Conservation (phyloP, 2,797 vertebrate genomes). For the Tolypeutes matacus region DNA sequence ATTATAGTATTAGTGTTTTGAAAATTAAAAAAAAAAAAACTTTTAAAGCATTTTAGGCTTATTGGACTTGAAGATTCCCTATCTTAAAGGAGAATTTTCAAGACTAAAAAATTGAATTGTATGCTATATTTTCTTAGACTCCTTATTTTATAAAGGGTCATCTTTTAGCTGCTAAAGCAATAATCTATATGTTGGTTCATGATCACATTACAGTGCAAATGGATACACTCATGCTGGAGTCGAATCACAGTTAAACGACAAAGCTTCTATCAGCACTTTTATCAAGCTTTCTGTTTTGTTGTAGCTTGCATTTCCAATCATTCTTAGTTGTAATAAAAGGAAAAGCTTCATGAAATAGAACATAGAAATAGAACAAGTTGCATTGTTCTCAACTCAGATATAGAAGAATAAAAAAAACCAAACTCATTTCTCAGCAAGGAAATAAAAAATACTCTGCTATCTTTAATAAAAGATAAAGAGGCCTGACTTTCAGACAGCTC, state of each 20-base stretch:
- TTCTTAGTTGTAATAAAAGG: not conserved
- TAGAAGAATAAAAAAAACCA: not conserved
- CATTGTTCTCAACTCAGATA: not conserved
- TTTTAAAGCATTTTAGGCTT: not conserved
- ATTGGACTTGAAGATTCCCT: not conserved
- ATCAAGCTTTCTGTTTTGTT: not conserved
- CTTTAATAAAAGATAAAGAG: constrained; percentile 27
- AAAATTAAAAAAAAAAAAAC: not conserved
- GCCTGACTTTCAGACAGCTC: not conserved
- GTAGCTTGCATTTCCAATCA: not conserved
- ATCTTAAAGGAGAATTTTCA: not conserved
- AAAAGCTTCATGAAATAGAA: not conserved
- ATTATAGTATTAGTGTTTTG: not conserved
- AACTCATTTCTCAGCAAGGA: not conserved
- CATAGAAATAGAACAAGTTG: not conserved
- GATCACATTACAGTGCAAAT: not conserved
- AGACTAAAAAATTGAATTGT: not conserved
- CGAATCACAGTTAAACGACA: not conserved
- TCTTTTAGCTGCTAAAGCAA: not conserved
- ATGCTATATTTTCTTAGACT: not conserved
- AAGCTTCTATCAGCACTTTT: not conserved
- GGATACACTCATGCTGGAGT: too few relatives aligned
- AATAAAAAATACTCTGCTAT: not conserved
- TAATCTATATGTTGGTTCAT: not conserved
- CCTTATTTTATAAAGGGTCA: not conserved